Evolutionary conservation across 2,113 vertebrate genomes (phyloP).

Genomic region (Alaudala cheleensis): DNA sequence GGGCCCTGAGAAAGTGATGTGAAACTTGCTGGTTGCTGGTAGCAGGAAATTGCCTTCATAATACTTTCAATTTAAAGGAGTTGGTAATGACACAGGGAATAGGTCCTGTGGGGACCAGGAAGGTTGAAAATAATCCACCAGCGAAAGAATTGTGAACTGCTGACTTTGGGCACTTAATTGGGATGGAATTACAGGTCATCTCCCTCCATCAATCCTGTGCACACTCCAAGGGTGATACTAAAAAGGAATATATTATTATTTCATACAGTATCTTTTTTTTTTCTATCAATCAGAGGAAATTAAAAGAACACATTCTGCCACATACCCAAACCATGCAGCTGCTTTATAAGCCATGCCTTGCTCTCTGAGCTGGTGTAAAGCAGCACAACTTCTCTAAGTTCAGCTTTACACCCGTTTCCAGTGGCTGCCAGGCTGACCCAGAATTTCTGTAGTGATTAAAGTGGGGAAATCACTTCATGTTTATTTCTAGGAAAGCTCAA

Average conservation of each 20-base stretch:
- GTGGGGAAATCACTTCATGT: not conserved
- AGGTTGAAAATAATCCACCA: conserved; percentile 26
- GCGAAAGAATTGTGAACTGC: conserved; percentile 9
- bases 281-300: not conserved
- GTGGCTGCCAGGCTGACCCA: conserved; percentile 17
- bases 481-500: conserved; percentile 40
- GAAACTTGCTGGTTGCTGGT: not conserved
- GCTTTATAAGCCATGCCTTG: not conserved
- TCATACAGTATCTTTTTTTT: not conserved
- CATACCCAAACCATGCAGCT: not conserved
- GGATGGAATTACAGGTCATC: conserved; percentile 38
- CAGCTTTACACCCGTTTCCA: not conserved
- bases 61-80: conserved; percentile 36
- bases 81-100: conserved; percentile 28
- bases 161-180: conserved; percentile 11
- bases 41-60: conserved; percentile 53
- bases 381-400: not conserved
- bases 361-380: not conserved
- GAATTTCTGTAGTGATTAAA: conserved; percentile 20
- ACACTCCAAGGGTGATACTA: not conserved
- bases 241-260: conserved; percentile 17
- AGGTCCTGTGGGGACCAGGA: conserved; percentile 2
- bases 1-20: conserved; percentile 8
- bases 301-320: not conserved
- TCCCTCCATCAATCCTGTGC: not conserved